Base-by-base conservation (phyloP, 2,888 invertebrate genomes). In the Tridacna crocea region DNA sequence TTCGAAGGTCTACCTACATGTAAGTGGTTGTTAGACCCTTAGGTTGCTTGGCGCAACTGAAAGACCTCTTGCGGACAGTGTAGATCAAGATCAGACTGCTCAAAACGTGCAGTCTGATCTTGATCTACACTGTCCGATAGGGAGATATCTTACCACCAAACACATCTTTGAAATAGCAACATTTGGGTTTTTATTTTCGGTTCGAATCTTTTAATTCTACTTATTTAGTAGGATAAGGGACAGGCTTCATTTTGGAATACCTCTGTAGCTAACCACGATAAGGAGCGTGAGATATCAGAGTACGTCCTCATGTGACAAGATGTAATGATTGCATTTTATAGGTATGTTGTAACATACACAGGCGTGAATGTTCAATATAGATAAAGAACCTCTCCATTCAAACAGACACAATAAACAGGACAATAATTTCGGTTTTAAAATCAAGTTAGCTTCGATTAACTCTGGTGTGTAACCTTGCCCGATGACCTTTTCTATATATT, bases 281-380 rank as follows among this genome's bases (percentile, higher is more conserved):
- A 70, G 48, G 47, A 46, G 26, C n/a, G 48, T 22, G 70, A 70
- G 70, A 70, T 70, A 51, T 51, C 70, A 51, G 51, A 70, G 24
- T 51, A 70, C 51, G 70, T 70, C 48, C 51, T 70, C 70, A 51
- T 70, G 70, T 70, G 24, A 51, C 51, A 51, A 51, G 70, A 36
- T 70, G 19, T 70, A 70, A 70, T 70, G 70, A 70, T 51, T 70
- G 51, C 70, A 48, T 70, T 70, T 70, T 24, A 51, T 51, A 70
- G 70, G 51, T 70, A 70, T 70, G 70, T 70, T 70, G 51, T 70
- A 70, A 70, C 51, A 13, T 26, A 24, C 51, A 12, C 12, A 51
- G 51, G 48, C 70, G 70, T 51, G 70, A 70, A 70, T 15, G n/a
- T n/a, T 48, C 51, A 24, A 24, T 24, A 17, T 51, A 51, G 70